Evolutionary conservation across 2,113 vertebrate genomes (phyloP), one percentile per base, ranked within the genome.

Genomic region (Myotis lucifugus): DNA sequence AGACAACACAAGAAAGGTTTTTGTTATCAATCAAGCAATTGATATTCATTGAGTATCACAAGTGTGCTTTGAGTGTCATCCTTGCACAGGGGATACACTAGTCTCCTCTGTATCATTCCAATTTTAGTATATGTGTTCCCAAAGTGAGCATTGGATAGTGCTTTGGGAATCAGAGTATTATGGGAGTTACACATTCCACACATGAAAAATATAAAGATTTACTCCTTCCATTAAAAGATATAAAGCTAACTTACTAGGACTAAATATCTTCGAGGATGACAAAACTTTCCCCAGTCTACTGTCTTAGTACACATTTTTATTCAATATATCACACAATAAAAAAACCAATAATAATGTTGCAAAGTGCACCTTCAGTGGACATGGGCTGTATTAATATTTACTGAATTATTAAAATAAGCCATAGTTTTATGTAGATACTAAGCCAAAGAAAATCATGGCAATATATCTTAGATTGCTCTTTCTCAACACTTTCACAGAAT

Each of bases 351-450:
- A 73, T 70, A 93, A 46, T 91, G 18, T 34, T 66, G 1, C 11
- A 37, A 8, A 87, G 6, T 89, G 25, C 21, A 59, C 48, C 21
- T 86, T 25, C 18, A 88, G 18, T 86, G 5, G 0, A 56, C 21
- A 6, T 2, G 3, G 8, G 11, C 29, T 37, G 25, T 73, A 82
- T 95, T 95, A 94, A 69, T 92, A 86, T 76, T 97, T 21, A 88
- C 5, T 40, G n/a, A 67, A 84, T 84, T 67, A 88, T 76, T 25
- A 94, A 83, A 91, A 4, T 91, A 85, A 91, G 25, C 6, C 21
- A 59, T 52, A 12, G 1, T 74, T 82, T 93, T 64, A 54, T 74
- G 21, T 70, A 42, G 1, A 11, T 59, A 42, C 3, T 54, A 85
- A 92, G 9, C 32, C 29, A 88, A 46, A 69, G 3, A 6, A 93